These are phyloP conservation scores for Ibidorhyncha struthersii DNA, from an alignment of 2,113 vertebrate genomes.

Conservation along the genomic window DNA sequence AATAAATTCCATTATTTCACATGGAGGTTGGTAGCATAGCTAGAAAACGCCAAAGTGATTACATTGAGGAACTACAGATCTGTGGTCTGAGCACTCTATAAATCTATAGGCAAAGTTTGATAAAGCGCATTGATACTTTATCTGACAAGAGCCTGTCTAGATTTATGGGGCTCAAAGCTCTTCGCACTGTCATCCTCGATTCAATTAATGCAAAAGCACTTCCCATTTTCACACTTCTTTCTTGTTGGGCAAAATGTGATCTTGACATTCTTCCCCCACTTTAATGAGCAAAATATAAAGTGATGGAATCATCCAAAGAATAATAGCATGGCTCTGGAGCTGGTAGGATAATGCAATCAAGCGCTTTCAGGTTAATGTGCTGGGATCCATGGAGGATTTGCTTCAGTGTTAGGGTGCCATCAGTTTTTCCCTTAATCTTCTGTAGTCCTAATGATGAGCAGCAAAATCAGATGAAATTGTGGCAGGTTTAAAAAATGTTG, in stretches of 20 bases:
- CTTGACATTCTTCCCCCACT: not conserved
- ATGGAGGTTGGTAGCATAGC: conserved; percentile 46
- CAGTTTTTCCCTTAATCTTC: not conserved
- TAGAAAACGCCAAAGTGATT: conserved; percentile 68
- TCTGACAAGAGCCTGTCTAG: conserved; percentile 51
- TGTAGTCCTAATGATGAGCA: not conserved
- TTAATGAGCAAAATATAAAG: conserved; percentile 28
- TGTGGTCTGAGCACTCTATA: conserved; percentile 66
- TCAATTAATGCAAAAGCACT: conserved; percentile 56
- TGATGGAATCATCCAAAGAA: not conserved
- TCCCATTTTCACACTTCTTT: not conserved
- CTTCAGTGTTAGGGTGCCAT: not conserved
- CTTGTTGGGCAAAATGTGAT: conserved; percentile 14
- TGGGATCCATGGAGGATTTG: not conserved
- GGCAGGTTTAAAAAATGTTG: not conserved
- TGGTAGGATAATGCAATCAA: not conserved
- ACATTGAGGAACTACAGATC: conserved; percentile 54
- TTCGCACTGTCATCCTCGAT: not conserved
- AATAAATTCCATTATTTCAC: conserved; percentile 75
- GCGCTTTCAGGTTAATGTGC: not conserved
- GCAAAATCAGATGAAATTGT: not conserved
- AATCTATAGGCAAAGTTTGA: conserved; percentile 71
- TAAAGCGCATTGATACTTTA: conserved; percentile 67
- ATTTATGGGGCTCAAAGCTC: conserved; percentile 51
- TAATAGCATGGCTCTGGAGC: not conserved